A percentile compares a stretch with the other conserved stretches of the same genome.
phyloP scores from a whole-genome alignment of 2,113 vertebrate species.

The Glaucomys volans region DNA sequence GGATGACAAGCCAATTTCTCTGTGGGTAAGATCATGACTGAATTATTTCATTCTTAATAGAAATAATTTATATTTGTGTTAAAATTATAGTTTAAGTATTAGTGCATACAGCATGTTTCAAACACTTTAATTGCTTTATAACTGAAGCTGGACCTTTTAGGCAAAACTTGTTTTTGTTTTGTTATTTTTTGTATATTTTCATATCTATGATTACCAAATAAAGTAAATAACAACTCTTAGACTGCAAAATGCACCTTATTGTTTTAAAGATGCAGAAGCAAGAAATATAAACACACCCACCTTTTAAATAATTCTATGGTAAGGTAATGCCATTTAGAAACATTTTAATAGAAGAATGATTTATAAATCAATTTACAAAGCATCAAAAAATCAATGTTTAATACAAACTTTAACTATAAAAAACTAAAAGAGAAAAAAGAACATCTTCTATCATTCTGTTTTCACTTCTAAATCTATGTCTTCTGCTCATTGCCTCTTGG shows the following conservation, averaged over 20 bases:
- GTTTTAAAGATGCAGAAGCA: constrained; percentile 84
- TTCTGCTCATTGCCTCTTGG: constrained; percentile 91
- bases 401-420: constrained; percentile 87
- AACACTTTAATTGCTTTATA: not conserved
- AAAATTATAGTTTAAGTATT: not conserved
- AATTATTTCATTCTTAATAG: not conserved
- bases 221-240: constrained; percentile 79
- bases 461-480: constrained; percentile 79
- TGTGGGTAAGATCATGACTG: not conserved
- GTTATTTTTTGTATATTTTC: constrained; percentile 54
- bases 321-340: constrained; percentile 78
- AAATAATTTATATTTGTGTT: not conserved
- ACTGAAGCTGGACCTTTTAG: not conserved
- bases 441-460: not conserved
- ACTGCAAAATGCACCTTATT: constrained; percentile 86
- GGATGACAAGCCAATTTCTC: not conserved
- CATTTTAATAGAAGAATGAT: constrained; percentile 86
- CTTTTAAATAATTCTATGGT: constrained; percentile 68
- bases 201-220: constrained; percentile 85
- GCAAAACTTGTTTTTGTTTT: not conserved
- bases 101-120: not conserved
- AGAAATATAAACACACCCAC: constrained; percentile 77
- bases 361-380: constrained; percentile 76
- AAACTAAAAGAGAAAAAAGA: constrained; percentile 79
- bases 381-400: constrained; percentile 77